phyloP scores from a whole-genome alignment of 2,797 vertebrate genomes.

The Pantherophis alleghaniensis region DNA sequence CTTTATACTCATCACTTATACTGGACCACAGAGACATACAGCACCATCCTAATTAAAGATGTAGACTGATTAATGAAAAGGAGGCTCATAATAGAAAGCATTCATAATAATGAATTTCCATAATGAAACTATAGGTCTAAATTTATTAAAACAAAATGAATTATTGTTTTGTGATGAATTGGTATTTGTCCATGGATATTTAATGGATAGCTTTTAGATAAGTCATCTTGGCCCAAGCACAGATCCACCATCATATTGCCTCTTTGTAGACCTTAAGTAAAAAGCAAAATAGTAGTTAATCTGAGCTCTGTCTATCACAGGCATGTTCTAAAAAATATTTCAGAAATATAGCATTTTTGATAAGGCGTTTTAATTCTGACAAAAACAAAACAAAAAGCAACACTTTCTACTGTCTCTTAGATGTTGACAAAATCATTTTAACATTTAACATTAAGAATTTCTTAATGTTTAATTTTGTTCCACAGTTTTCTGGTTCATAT shows the following conservation, averaged over 20 bases:
- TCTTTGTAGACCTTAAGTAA: not conserved
- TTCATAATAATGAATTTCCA: not conserved
- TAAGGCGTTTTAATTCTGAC: constrained; percentile 25
- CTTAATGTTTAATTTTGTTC: not conserved
- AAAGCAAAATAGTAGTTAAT: not conserved
- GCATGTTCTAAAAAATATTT: not conserved
- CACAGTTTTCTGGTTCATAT: not conserved
- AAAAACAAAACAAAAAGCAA: constrained; percentile 23
- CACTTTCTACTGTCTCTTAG: not conserved
- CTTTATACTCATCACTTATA: not conserved
- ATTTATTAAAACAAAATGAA: not conserved
- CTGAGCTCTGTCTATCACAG: not conserved
- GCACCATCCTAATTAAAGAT: not conserved
- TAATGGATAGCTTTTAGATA: not conserved
- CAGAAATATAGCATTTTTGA: constrained; percentile 9
- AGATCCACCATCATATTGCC: not conserved
- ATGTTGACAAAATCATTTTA: not conserved
- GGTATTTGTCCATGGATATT: not conserved
- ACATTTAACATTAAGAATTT: not conserved
- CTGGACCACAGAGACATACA: not conserved
- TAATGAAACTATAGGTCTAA: not conserved
- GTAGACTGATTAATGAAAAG: not conserved
- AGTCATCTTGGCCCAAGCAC: not conserved
- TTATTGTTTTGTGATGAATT: not conserved
- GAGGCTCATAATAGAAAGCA: not conserved